Conservation (phyloP, 2,797 vertebrate genomes). For the Apogon talboti region DNA sequence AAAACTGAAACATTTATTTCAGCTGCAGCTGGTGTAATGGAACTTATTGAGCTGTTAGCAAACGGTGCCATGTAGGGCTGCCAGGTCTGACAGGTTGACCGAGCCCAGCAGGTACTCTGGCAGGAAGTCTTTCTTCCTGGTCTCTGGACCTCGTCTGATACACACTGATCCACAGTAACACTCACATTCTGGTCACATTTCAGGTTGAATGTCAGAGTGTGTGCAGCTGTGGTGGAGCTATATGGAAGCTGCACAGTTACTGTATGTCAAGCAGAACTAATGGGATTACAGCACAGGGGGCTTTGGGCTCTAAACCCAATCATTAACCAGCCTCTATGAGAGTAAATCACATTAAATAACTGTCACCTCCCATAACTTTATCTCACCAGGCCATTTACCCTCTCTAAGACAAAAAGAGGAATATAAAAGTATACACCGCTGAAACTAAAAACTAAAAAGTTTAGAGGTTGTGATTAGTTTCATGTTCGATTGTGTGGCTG, state of each 20-base stretch:
- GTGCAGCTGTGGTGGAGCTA: neutral
- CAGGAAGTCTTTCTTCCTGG: conserved; percentile 27
- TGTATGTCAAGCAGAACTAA: conserved; percentile 48
- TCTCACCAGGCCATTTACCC: neutral
- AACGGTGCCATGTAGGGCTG: conserved; percentile 13
- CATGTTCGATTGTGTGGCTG: too few relatives aligned
- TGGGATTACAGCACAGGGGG: conserved; percentile 37
- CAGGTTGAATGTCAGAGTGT: conserved; percentile 20
- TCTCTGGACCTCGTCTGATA: conserved; percentile 22
- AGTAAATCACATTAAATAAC: conserved; percentile 22
- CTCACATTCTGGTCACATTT: conserved; percentile 30
- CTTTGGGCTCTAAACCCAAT: conserved; percentile 26
- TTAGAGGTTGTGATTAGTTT: too few relatives aligned
- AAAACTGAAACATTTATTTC: conserved; percentile 28
- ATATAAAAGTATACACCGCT: too few relatives aligned
- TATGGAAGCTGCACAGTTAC: conserved; percentile 20
- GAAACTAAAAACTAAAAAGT: too few relatives aligned
- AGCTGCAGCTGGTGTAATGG: conserved; percentile 12
- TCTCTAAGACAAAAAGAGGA: neutral
- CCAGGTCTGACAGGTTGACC: conserved; percentile 31
- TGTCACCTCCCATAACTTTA: conserved; percentile 11
- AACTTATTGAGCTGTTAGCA: conserved; percentile 43
- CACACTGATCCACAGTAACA: conserved; percentile 14
- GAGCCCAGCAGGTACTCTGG: conserved; percentile 27
- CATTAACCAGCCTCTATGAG: conserved; percentile 30